Conservation (phyloP, 2,888 invertebrate species). For the Koerneria pararmatus region DNA sequence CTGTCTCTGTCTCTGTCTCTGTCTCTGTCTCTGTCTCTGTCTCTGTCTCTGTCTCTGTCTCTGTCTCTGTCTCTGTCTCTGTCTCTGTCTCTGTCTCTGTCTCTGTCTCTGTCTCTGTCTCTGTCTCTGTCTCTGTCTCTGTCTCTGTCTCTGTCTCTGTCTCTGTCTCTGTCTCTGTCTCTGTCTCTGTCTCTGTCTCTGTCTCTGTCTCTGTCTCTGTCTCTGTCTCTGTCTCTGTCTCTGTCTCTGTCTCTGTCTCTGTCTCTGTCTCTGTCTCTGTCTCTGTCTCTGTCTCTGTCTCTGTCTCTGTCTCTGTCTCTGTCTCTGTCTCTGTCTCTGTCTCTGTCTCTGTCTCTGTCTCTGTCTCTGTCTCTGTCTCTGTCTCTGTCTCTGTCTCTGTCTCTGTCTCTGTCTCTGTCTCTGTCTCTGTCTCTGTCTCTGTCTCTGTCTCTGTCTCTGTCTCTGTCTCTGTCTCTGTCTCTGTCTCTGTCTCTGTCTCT, state of each 20-base stretch:
- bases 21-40: not conserved
- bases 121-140: not conserved
- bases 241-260: not conserved
- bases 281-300: not conserved
- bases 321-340: not conserved
- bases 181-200: not conserved
- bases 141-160: constrained; percentile 1
- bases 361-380: not conserved
- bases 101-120: constrained; percentile 6
- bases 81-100: not conserved
- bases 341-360: not conserved
- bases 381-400: not conserved
- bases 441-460: constrained; percentile 2
- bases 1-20: not conserved
- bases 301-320: not conserved
- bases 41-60: not conserved
- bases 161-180: not conserved
- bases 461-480: not conserved
- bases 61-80: not conserved
- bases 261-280: not conserved
- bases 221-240: not conserved
- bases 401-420: not conserved
- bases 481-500: not conserved
- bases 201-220: not conserved
- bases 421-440: not conserved